Conservation (phyloP, 2,113 vertebrate species). For the Apodemus sylvaticus region DNA sequence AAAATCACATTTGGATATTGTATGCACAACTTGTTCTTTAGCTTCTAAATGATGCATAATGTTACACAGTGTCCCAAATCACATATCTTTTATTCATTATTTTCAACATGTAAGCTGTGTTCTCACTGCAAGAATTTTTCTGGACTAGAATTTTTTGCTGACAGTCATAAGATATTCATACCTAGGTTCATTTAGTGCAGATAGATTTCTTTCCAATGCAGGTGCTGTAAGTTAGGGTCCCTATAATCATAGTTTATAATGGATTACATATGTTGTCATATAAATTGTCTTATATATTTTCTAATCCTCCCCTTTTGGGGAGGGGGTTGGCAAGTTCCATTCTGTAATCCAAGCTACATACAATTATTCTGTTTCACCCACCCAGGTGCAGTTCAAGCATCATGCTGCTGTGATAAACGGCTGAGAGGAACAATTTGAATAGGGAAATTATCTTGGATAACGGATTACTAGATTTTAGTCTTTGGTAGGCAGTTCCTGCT, state of each 20-base stretch:
- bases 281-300: neutral
- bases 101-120: neutral
- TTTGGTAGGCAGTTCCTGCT: neutral
- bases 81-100: neutral
- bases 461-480: too few species aligned
- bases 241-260: neutral
- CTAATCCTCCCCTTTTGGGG: too few species aligned
- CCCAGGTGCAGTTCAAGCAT: neutral
- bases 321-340: neutral
- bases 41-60: constrained; percentile 11
- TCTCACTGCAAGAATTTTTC: neutral
- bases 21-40: neutral
- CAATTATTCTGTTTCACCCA: neutral
- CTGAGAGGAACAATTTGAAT: neutral
- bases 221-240: neutral
- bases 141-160: neutral
- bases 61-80: neutral
- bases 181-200: neutral
- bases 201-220: neutral
- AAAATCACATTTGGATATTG: neutral
- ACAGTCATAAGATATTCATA: neutral
- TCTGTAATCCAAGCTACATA: neutral
- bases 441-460: neutral
- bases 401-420: neutral
- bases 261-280: neutral